Evolutionary conservation across 2,888 invertebrate genomes (phyloP).

Genomic region (Philhelius pedissequus): DNA sequence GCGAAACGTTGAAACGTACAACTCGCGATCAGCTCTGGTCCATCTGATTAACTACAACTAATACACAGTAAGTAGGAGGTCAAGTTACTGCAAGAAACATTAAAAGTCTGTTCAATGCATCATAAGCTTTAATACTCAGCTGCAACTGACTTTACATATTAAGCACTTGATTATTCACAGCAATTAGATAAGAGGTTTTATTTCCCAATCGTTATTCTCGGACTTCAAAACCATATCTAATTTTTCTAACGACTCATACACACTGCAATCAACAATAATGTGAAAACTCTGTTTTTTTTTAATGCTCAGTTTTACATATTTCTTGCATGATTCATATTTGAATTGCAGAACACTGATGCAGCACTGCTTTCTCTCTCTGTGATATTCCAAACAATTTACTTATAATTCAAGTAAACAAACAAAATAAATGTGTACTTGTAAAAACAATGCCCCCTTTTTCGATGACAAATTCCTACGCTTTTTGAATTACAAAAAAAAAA

Average conservation of each 20-base stretch:
- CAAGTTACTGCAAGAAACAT: not conserved
- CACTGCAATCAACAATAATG: not conserved
- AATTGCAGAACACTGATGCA: not conserved
- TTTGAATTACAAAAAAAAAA: slow-evolving; percentile 14
- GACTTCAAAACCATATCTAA: not conserved
- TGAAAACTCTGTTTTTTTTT: not conserved
- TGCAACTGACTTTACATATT: not conserved
- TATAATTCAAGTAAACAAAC: slow-evolving; percentile 34
- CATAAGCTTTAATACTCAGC: not conserved
- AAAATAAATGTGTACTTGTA: not conserved
- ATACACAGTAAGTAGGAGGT: not conserved
- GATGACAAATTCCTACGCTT: slow-evolving; percentile 42
- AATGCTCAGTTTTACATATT: not conserved
- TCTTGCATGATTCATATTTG: slow-evolving; percentile 34
- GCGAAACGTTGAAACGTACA: too few species aligned
- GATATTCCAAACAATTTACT: slow-evolving; percentile 17
- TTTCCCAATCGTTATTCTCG: not conserved
- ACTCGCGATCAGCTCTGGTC: too few species aligned
- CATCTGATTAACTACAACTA: too few species aligned
- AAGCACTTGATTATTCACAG: not conserved
- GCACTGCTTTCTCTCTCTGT: not conserved
- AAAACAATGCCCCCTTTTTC: slow-evolving; percentile 1
- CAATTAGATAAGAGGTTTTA: not conserved
- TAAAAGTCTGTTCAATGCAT: not conserved
- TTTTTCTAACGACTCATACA: not conserved